Percentiles rank a stretch among this genome's conserved stretches.
Conservation (phyloP, 2,888 invertebrate genomes). For the Drosophila neonasuta region DNA sequence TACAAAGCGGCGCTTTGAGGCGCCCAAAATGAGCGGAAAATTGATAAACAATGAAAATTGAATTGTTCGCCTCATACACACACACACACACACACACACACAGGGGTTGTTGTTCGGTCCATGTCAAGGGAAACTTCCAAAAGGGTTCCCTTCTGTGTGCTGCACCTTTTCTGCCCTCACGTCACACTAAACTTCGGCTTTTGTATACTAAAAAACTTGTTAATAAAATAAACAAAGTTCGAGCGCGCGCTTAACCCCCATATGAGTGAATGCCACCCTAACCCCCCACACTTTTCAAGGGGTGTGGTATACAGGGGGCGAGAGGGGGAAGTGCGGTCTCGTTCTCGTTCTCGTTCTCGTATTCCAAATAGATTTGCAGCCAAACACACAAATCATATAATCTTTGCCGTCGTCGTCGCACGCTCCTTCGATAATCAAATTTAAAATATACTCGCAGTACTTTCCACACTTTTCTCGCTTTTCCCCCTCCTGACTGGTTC, state of each 20-base stretch:
- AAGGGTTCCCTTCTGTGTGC: conserved; percentile 23
- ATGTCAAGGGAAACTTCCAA: conserved; percentile 36
- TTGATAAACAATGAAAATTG: conserved; percentile 81
- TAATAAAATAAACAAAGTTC: conserved; percentile 77
- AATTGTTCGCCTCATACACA: conserved; percentile 56
- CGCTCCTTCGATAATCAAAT: conserved; percentile 69
- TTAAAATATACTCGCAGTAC: conserved; percentile 56
- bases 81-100: conserved; percentile 39
- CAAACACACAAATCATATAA: conserved; percentile 69
- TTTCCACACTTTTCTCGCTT: conserved; percentile 41
- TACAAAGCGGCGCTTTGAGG: conserved; percentile 72
- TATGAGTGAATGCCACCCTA: conserved; percentile 7
- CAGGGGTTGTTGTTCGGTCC: conserved; percentile 33
- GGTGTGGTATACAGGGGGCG: not conserved
- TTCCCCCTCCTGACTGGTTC: not conserved
- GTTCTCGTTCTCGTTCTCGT: conserved; percentile 32
- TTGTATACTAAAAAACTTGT: conserved; percentile 53
- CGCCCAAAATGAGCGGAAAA: conserved; percentile 79
- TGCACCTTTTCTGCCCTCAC: conserved; percentile 14
- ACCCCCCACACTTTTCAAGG: not conserved
- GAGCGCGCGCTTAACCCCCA: conserved; percentile 49
- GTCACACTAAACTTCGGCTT: conserved; percentile 7
- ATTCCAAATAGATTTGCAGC: conserved; percentile 57
- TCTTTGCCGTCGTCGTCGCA: conserved; percentile 41
- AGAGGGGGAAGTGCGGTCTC: no score